A percentile compares a stretch with the other conserved stretches of the same genome.
Conservation (phyloP, 1,140 invertebrate genomes). For the Plutomurus gul region DNA sequence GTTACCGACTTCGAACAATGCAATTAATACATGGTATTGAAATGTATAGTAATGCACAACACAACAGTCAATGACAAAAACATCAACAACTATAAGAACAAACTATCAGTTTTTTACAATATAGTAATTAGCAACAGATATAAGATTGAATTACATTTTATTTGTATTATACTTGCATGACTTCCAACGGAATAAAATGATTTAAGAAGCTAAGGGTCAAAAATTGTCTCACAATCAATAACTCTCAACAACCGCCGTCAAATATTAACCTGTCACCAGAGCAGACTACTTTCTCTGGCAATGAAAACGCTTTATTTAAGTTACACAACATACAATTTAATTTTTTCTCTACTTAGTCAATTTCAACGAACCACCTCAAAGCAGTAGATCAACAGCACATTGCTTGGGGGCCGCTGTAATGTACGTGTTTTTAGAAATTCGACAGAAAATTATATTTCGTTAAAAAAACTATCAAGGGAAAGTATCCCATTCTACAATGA, state of each 20-base stretch:
- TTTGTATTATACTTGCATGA: background rate
- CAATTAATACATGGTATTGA: background rate
- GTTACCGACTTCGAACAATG: background rate
- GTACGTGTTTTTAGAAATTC: too few relatives aligned
- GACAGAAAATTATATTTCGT: background rate
- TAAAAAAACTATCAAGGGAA: background rate
- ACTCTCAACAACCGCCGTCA: background rate
- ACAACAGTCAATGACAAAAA: conserved; percentile 20
- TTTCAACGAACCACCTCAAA: background rate
- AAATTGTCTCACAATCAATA: background rate
- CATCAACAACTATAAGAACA: conserved; percentile 27
- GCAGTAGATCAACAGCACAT: background rate
- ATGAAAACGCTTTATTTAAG: conserved; percentile 23
- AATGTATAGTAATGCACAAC: conserved; percentile 2
- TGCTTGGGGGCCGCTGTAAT: too few relatives aligned
- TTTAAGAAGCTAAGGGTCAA: background rate
- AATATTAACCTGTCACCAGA: conserved; percentile 1
- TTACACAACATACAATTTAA: conserved; percentile 10
- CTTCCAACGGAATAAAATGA: conserved; percentile 13
- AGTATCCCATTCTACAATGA: too few relatives aligned
- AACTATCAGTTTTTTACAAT: too few relatives aligned
- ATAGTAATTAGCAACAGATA: too few relatives aligned
- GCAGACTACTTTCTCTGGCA: background rate
- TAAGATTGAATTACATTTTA: too few relatives aligned
- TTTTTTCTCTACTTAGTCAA: background rate